These are phyloP conservation scores for Axinella damicornis DNA, from an alignment of 37 sponge, comb jelly and placozoan genomes.

Conservation along the genomic window DNA sequence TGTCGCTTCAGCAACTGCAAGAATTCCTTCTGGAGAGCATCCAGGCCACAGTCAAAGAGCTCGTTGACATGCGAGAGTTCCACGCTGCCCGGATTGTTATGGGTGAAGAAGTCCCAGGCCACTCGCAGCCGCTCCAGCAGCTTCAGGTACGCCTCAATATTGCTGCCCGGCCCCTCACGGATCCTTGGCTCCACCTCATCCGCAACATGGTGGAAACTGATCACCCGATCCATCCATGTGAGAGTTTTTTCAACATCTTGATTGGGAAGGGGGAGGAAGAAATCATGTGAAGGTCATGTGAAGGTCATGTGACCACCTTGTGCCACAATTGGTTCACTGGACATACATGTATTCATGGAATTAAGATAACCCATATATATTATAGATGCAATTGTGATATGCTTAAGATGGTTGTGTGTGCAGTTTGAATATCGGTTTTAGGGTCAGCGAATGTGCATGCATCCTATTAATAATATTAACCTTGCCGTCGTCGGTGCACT, in stretches of 20 bases:
- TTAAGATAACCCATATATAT: too few species aligned
- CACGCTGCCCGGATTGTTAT: constrained; percentile 72
- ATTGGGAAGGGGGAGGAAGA: not conserved
- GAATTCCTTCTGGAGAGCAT: constrained; percentile 65
- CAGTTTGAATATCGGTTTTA: not conserved
- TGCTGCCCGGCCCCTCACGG: constrained; percentile 61
- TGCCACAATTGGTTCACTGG: too few species aligned
- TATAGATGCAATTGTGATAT: too few species aligned
- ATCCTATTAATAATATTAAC: too few species aligned
- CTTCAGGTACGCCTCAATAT: constrained; percentile 50
- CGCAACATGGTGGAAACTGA: constrained; percentile 78
- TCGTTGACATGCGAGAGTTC: constrained; percentile 60
- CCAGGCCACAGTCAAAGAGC: constrained; percentile 58
- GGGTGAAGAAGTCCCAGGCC: constrained; percentile 74
- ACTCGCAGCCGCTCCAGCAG: constrained; percentile 60
- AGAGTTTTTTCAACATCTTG: constrained; percentile 85
- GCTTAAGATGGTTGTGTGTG: too few species aligned
- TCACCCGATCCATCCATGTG: constrained; percentile 66
- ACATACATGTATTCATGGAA: too few species aligned
- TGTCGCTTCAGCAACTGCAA: constrained; percentile 57
- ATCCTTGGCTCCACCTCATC: constrained; percentile 84
- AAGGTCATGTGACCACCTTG: too few species aligned
- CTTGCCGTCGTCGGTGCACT: not conserved
- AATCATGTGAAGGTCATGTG: too few species aligned
- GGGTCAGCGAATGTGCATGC: too few species aligned